These are phyloP conservation scores for Ectropis crepuscularia DNA, from an alignment of 2,888 invertebrate genomes.

Conservation along the genomic window DNA sequence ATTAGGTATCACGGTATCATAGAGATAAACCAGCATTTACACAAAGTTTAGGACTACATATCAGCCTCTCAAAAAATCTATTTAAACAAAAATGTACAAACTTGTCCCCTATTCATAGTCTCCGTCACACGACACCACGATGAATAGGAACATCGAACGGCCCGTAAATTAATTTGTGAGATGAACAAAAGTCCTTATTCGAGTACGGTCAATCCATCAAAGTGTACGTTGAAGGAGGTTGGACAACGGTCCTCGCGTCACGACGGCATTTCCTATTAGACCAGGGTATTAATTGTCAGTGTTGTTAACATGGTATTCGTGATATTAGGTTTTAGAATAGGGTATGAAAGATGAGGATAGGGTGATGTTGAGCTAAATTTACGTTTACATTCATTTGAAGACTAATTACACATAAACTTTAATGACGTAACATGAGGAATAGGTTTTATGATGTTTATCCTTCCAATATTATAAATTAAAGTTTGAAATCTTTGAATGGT, in stretches of 20 bases:
- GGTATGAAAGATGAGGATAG: constrained; percentile 15
- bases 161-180: constrained; percentile 64
- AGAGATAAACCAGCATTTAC: too few relatives aligned
- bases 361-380: not conserved
- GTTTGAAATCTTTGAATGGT: too few relatives aligned
- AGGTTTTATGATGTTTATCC: too few relatives aligned
- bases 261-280: constrained; percentile 36
- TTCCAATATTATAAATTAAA: too few relatives aligned
- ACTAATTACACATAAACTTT: not conserved
- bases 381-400: not conserved
- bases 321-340: constrained; percentile 23
- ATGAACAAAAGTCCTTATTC: constrained; percentile 63
- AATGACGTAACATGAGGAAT: too few relatives aligned
- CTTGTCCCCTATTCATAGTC: constrained; percentile 16
- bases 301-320: constrained; percentile 33
- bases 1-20: too few relatives aligned
- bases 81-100: not conserved
- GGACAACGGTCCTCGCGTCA: constrained; percentile 56
- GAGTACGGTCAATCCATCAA: constrained; percentile 61
- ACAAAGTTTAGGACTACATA: too few relatives aligned
- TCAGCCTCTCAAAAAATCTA: not conserved
- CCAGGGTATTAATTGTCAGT: constrained; percentile 43
- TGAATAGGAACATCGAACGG: constrained; percentile 51
- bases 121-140: constrained; percentile 15
- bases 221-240: constrained; percentile 54